These are phyloP conservation scores for Tringa solitaria DNA, from an alignment of 2,113 vertebrate genomes.

Conservation along the genomic window DNA sequence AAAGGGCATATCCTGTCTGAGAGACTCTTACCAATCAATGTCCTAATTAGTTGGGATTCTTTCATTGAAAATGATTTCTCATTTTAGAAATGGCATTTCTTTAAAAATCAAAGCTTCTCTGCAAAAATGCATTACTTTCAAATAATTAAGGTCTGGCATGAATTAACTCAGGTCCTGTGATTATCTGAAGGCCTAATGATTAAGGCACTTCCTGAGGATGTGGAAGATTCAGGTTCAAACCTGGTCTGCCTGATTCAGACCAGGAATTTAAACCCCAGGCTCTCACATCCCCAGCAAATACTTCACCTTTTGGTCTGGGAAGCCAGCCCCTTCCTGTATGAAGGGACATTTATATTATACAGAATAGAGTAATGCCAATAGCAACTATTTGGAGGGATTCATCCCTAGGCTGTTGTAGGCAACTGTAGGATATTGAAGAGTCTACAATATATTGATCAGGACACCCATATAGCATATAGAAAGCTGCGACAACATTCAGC, in stretches of 20 bases:
- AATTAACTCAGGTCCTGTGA: neutral
- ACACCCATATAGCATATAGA: neutral
- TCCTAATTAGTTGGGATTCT: neutral
- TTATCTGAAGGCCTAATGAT: slow-evolving; percentile 4
- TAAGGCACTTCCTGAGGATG: slow-evolving; percentile 18
- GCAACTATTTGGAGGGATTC: neutral
- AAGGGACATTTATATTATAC: neutral
- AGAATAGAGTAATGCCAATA: fast-evolving
- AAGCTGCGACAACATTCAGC: neutral
- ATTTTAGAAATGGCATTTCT: slow-evolving; percentile 20
- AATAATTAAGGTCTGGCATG: neutral
- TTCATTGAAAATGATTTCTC: slow-evolving; percentile 1
- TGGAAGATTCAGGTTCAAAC: neutral
- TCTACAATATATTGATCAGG: neutral
- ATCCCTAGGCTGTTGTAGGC: neutral
- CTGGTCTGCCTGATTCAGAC: neutral
- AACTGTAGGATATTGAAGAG: neutral
- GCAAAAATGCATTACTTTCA: neutral
- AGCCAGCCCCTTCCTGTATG: neutral
- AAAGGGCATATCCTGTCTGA: neutral
- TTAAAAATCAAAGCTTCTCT: slow-evolving; percentile 32
- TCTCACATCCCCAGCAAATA: neutral
- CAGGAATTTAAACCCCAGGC: neutral
- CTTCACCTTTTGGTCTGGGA: neutral
- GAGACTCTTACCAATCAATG: neutral